phyloP scores from a whole-genome alignment of 2,888 invertebrate species.

The Pachydiplax longipennis region DNA sequence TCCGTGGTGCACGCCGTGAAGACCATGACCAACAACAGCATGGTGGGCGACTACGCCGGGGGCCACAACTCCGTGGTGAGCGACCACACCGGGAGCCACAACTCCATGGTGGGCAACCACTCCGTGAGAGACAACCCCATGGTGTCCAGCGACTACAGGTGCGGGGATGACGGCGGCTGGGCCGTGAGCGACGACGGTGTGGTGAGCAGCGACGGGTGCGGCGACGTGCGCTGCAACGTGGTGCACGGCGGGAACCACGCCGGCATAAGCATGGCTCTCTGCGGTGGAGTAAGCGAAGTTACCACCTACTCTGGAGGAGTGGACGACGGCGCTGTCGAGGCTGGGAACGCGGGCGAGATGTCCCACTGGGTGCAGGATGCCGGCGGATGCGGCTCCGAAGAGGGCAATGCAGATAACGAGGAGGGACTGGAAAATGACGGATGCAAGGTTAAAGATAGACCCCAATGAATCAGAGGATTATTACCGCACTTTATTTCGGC shows the following conservation, averaged over 20 bases:
- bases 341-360: constrained; percentile 54
- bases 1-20: constrained; percentile 9
- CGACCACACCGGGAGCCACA: constrained; percentile 7
- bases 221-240: constrained; percentile 53
- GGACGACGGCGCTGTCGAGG: constrained; percentile 57
- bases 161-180: not conserved
- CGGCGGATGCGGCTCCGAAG: constrained; percentile 34
- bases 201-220: constrained; percentile 48
- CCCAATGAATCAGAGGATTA: no score
- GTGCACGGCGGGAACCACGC: constrained; percentile 55
- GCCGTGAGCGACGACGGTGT: constrained; percentile 36
- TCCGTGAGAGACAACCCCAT: not conserved
- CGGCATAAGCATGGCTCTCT: constrained; percentile 56
- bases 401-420: constrained; percentile 43
- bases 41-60: constrained; percentile 12
- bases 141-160: not conserved
- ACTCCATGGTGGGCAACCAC: not conserved
- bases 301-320: constrained; percentile 56
- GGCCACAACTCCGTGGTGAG: constrained; percentile 7
- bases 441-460: not conserved
- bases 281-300: constrained; percentile 57
- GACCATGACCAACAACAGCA: not conserved
- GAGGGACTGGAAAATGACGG: not conserved
- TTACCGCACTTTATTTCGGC: no score
- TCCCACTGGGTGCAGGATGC: constrained; percentile 49